These are phyloP conservation scores for Macrophya alboannulata DNA, from an alignment of 2,888 invertebrate genomes.

Conservation along the genomic window DNA sequence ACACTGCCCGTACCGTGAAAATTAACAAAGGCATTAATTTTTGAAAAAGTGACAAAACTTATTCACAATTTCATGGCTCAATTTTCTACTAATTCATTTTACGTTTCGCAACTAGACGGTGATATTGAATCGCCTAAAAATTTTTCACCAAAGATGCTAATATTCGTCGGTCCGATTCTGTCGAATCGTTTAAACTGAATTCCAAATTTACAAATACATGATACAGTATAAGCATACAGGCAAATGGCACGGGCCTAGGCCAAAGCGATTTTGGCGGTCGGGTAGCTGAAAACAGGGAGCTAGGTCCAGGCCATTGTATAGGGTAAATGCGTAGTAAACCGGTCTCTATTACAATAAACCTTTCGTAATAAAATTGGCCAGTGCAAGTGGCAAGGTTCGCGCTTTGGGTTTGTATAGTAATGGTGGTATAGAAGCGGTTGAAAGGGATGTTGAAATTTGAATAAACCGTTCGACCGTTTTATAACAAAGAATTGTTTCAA, in stretches of 20 bases:
- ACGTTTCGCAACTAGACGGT: not conserved
- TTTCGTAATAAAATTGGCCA: conserved; percentile 43
- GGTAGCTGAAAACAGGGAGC: not conserved
- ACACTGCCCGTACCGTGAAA: not conserved
- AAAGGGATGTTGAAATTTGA: not conserved
- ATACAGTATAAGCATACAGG: conserved; percentile 15
- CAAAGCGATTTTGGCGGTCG: conserved; percentile 27
- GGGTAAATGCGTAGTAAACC: conserved; percentile 48
- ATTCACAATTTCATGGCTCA: not conserved
- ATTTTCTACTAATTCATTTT: not conserved
- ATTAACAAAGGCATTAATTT: conserved; percentile 25
- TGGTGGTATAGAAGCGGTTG: not conserved
- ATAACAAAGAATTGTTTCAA: not conserved
- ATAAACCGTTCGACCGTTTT: not conserved
- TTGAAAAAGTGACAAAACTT: not conserved
- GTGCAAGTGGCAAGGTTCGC: conserved; percentile 20
- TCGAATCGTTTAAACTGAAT: not conserved
- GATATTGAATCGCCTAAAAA: not conserved
- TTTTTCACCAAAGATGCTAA: too few species aligned
- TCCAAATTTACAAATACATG: not conserved
- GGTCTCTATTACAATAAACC: conserved; percentile 50
- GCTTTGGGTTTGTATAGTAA: not conserved
- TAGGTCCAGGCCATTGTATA: conserved; percentile 12
- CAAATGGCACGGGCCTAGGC: conserved; percentile 36
- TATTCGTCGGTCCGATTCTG: not conserved